phyloP scores from a whole-genome alignment of 2,797 vertebrate species.

The Neoniphon sammara region DNA sequence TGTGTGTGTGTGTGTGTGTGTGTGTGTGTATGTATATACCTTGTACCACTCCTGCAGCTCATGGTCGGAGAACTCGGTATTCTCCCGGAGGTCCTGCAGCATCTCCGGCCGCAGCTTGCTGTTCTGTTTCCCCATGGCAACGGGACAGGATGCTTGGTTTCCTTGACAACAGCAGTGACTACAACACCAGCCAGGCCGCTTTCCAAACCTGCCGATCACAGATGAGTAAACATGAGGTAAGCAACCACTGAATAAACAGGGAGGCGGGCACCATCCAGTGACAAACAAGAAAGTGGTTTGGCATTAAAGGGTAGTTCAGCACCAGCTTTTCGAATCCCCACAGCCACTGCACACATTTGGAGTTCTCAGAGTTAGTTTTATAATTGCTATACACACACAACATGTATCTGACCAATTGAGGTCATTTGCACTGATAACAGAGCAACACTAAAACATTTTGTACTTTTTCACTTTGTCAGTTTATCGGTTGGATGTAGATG shows the following conservation, averaged over 20 bases:
- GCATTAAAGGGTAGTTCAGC: no score
- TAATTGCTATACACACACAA: no score
- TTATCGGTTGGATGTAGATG: no score
- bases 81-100: conserved; percentile 88
- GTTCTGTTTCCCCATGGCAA: conserved; percentile 89
- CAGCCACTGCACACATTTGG: no score
- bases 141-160: conserved; percentile 65
- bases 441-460: no score
- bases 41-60: conserved; percentile 90
- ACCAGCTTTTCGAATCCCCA: no score
- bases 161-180: conserved; percentile 61
- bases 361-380: no score
- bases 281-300: conserved; percentile 10
- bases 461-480: no score
- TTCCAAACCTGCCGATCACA: conserved; percentile 79
- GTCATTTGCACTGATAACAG: no score
- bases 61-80: conserved; percentile 88
- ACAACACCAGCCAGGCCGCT: conserved; percentile 64
- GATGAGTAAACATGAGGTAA: conserved; percentile 47
- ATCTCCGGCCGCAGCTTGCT: conserved; percentile 89
- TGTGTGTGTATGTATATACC: conserved; percentile 57
- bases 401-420: no score
- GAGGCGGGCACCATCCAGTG: conserved; percentile 21
- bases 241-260: conserved; percentile 32
- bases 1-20: background rate